Percentiles rank a stretch among this genome's conserved stretches.
phyloP scores from a whole-genome alignment of 2,888 invertebrate genomes.

The Synanthedon andrenaeformis region DNA sequence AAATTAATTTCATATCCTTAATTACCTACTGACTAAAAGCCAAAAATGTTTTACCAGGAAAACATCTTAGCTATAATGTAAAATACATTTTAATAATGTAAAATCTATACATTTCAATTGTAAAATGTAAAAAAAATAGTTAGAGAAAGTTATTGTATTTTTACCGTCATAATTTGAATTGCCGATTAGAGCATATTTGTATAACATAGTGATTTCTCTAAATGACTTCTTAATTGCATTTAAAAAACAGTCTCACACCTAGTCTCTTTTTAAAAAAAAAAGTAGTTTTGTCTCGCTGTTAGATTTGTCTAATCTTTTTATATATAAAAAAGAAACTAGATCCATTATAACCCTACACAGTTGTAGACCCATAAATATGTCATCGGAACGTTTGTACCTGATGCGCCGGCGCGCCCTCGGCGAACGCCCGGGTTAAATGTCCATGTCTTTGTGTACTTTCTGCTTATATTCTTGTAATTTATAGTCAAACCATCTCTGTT shows the following conservation, averaged over 20 bases:
- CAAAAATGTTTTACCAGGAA: too few species aligned
- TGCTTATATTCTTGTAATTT: not conserved
- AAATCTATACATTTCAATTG: too few species aligned
- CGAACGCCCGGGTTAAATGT: conserved; percentile 7
- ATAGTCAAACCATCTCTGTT: not conserved
- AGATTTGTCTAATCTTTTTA: not conserved
- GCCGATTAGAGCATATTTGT: too few species aligned
- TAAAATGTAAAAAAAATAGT: too few species aligned
- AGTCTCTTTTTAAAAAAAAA: not conserved
- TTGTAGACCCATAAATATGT: conserved; percentile 34
- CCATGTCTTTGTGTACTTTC: conserved; percentile 3
- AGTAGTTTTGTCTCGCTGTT: too few species aligned
- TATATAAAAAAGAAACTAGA: not conserved
- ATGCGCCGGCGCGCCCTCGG: conserved; percentile 2
- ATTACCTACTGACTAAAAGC: too few species aligned
- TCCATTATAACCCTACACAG: conserved; percentile 5
- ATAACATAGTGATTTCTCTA: too few species aligned
- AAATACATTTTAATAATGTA: too few species aligned
- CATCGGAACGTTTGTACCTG: conserved; percentile 26
- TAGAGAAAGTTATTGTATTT: too few species aligned
- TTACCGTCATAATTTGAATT: too few species aligned
- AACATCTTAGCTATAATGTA: too few species aligned
- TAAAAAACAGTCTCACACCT: not conserved
- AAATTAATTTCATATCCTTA: too few species aligned
- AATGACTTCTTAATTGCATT: not conserved